Evolutionary conservation across 2,888 invertebrate genomes (phyloP), one percentile per base, ranked within the genome.

Genomic region (Agonopterix heracliana): DNA sequence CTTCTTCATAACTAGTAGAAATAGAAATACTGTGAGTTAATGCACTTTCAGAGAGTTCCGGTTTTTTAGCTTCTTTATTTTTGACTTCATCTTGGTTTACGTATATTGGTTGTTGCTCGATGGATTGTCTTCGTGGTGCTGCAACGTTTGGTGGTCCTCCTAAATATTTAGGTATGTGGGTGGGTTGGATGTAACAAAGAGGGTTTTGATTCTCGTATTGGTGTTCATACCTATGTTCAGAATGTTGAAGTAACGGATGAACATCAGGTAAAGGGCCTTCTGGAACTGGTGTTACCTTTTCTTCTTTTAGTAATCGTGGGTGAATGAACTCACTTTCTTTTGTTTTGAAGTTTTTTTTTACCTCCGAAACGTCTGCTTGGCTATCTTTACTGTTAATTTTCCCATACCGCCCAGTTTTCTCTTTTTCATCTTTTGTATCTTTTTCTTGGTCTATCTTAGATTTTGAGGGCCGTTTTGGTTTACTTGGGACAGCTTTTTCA

Each of bases 231-330:
- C 94, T 90, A 70, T 94, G 93, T 68, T 94, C 93, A 0, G 94
- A 94, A 76, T 95, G 94, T 66, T 95, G 95, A 13, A 94, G 78
- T 47, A 94, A 79, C 2, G 94, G 94, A 79, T 95, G 94, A 45
- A 78, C 83, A 61, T 82, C 87, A 47, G 81, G 89, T 46, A 87
- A 64, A 7, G 78, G 89, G 34, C 71, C 89, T 74, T 74, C 88
- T 49, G 76, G 89, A 35, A 87, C 78, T 3, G 89, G 89, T 41
- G 86, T 89, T 0, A 89, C 89, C 59, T 84, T 88, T 54, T 83
- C 89, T 67, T 87, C 89, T 65, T 86, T 89, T 44, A 89, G 58
- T 54, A 89, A 61, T 12, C 89, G 75, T 7, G 88, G 86, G 60
- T 89, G 88, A 56, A 88, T 86, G 52, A 85, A 84, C 49, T 90